These are phyloP conservation scores for Adrianichthys oophorus DNA, from an alignment of 2,797 vertebrate genomes.

Conservation along the genomic window DNA sequence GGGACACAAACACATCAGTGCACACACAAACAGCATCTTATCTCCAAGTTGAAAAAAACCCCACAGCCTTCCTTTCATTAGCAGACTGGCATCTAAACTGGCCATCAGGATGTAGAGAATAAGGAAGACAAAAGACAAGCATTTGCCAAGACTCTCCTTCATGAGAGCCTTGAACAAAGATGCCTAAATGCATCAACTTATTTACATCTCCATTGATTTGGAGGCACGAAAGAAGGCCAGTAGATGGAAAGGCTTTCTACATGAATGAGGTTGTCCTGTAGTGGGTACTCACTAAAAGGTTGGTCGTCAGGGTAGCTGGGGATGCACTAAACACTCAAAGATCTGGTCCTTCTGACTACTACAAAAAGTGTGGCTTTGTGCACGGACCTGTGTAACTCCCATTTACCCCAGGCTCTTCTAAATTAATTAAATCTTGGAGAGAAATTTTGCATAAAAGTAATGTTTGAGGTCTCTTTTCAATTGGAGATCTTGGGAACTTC, in stretches of 20 bases:
- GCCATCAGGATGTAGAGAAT: neutral
- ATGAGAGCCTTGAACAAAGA: constrained; percentile 64
- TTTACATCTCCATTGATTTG: constrained; percentile 74
- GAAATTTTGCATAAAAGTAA: neutral
- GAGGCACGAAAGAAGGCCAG: constrained; percentile 13
- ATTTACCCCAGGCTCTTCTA: constrained; percentile 7
- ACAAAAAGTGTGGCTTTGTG: constrained; percentile 1
- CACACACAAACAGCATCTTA: constrained; percentile 14
- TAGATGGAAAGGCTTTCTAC: constrained; percentile 34
- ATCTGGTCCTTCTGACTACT: constrained; percentile 1
- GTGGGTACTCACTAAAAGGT: constrained; percentile 24
- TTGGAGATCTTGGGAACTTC: neutral
- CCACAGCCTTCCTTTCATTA: constrained; percentile 32
- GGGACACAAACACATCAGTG: constrained; percentile 15
- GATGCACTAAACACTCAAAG: constrained; percentile 22
- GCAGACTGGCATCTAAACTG: constrained; percentile 11
- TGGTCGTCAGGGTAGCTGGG: constrained; percentile 32
- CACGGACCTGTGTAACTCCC: constrained; percentile 9
- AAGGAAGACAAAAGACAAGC: constrained; percentile 36
- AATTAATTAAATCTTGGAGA: neutral
- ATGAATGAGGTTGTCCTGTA: constrained; percentile 55
- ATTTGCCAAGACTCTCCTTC: constrained; percentile 52
- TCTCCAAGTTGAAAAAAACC: constrained; percentile 10
- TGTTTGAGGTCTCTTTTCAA: neutral
- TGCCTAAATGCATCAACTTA: constrained; percentile 70